These are phyloP conservation scores for Drosophila mettleri DNA, from an alignment of 2,888 invertebrate species.

Conservation along the genomic window DNA sequence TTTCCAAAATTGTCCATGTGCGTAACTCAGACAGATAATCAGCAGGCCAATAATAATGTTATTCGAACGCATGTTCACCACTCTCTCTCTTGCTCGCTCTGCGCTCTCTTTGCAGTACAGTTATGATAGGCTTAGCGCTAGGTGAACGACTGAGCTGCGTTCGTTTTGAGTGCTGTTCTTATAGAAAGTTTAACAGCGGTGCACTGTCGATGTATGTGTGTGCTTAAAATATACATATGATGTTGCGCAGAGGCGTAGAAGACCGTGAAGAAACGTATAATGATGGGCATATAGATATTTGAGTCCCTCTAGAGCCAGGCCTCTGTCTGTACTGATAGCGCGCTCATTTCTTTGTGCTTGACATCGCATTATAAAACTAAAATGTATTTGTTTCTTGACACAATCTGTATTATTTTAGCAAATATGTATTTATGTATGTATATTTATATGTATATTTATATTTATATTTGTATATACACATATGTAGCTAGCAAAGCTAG, in stretches of 20 bases:
- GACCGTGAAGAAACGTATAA: not conserved
- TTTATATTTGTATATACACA: conserved; percentile 20
- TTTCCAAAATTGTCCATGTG: conserved; percentile 75
- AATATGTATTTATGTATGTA: conserved; percentile 18
- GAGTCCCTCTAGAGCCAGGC: not conserved
- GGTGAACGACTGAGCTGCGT: conserved; percentile 41
- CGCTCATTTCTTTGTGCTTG: conserved; percentile 48
- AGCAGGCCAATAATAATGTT: conserved; percentile 36
- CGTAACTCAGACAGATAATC: conserved; percentile 34
- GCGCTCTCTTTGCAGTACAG: conserved; percentile 1
- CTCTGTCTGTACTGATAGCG: conserved; percentile 51
- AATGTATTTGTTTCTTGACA: conserved; percentile 2
- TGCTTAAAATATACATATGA: conserved; percentile 32
- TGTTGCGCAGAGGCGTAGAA: conserved; percentile 16
- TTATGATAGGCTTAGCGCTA: conserved; percentile 8
- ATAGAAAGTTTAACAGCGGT: conserved; percentile 39
- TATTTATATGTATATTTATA: conserved; percentile 45
- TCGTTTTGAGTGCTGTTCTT: conserved; percentile 29
- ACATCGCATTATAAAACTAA: conserved; percentile 30
- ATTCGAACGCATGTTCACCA: conserved; percentile 40
- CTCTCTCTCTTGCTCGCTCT: conserved; percentile 6
- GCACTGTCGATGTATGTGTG: not conserved
- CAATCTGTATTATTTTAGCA: conserved; percentile 5
- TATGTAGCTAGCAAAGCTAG: conserved; percentile 17
- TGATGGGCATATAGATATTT: not conserved